These are phyloP conservation scores for Carcharodon carcharias DNA, from an alignment of 2,797 vertebrate species.

Conservation along the genomic window DNA sequence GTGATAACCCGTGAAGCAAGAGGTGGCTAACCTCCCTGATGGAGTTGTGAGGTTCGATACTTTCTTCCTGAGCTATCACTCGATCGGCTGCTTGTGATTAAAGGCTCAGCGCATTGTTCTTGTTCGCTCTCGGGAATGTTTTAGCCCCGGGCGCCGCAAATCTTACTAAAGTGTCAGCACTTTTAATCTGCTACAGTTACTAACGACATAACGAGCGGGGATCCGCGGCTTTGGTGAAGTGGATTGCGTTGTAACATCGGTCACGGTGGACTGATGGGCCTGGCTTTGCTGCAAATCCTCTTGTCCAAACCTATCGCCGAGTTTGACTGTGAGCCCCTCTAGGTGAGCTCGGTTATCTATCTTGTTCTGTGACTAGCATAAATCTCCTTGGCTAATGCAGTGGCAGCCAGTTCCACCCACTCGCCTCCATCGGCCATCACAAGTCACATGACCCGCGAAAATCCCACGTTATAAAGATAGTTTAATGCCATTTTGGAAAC, in stretches of 20 bases:
- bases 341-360: constrained; percentile 35
- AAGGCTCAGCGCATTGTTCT: constrained; percentile 38
- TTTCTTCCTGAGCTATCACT: background rate
- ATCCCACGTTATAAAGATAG: background rate
- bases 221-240: constrained; percentile 13
- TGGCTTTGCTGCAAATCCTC: constrained; percentile 40
- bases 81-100: background rate
- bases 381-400: constrained; percentile 30
- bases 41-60: background rate
- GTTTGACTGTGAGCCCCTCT: constrained; percentile 36
- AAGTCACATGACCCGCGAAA: background rate
- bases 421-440: background rate
- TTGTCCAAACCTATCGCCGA: constrained; percentile 36
- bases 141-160: background rate
- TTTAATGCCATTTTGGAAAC: constrained; percentile 30
- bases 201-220: constrained; percentile 39
- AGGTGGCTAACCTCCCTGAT: constrained; percentile 40
- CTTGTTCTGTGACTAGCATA: background rate
- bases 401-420: background rate
- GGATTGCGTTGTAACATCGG: constrained; percentile 28
- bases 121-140: background rate
- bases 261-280: constrained; percentile 38
- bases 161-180: background rate
- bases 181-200: constrained; percentile 37
- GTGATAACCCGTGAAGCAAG: constrained; percentile 47